Conservation (phyloP, 1,140 invertebrate genomes). For the Bombus difficillimus region DNA sequence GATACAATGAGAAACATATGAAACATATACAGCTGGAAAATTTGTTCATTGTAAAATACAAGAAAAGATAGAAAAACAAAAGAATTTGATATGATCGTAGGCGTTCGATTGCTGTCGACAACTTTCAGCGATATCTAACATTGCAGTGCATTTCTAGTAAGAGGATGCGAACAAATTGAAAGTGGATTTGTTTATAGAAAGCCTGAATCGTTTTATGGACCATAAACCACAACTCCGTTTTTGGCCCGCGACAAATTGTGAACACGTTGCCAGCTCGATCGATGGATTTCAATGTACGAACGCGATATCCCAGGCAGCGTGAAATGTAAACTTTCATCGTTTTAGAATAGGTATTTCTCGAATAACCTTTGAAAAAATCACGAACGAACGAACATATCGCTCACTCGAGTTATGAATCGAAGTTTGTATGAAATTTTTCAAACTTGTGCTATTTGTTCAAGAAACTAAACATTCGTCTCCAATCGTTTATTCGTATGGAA, state of each 20-base stretch:
- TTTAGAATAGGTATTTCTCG: neutral
- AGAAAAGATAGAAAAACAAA: neutral
- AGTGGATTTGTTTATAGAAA: conserved; percentile 31
- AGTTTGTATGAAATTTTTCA: neutral
- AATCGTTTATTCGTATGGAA: too few relatives aligned
- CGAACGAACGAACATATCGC: neutral
- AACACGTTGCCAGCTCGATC: conserved; percentile 10
- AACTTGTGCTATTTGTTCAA: neutral
- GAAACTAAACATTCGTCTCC: neutral
- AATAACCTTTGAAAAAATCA: neutral
- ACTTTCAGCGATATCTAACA: neutral
- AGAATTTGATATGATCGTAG: neutral
- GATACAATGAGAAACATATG: neutral
- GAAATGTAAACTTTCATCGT: neutral
- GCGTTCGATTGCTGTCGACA: neutral
- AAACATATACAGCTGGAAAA: neutral
- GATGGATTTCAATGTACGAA: conserved; percentile 9
- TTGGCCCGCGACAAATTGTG: neutral
- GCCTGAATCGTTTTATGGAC: neutral
- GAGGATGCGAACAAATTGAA: conserved; percentile 2
- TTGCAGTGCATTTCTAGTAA: neutral
- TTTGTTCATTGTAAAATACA: neutral
- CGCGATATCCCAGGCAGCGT: neutral
- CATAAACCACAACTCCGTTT: conserved; percentile 19
- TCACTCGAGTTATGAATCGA: neutral